These are phyloP conservation scores for Microchirus variegatus DNA, from an alignment of 2,797 vertebrate species.

Conservation along the genomic window DNA sequence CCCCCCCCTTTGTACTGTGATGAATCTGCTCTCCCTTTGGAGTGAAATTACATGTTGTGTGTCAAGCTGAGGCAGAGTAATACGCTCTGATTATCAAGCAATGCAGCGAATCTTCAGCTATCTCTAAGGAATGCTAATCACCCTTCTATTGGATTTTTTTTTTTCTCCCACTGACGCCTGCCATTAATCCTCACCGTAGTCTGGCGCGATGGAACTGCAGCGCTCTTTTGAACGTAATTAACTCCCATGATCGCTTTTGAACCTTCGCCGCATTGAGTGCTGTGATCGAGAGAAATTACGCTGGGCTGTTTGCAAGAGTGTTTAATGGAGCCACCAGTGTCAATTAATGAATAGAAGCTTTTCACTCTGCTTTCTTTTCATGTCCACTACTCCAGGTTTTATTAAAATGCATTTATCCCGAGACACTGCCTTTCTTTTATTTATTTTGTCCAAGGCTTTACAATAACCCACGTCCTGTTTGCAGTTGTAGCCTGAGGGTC, in stretches of 20 bases:
- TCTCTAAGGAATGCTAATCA: constrained; percentile 74
- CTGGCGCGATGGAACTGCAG: constrained; percentile 61
- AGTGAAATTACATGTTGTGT: constrained; percentile 66
- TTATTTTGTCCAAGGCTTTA: constrained; percentile 31
- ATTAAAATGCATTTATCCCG: constrained; percentile 63
- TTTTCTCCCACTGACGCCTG: constrained; percentile 69
- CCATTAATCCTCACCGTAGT: constrained; percentile 71
- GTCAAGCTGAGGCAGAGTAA: constrained; percentile 56
- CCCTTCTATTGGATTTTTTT: constrained; percentile 70
- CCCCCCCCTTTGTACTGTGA: constrained; percentile 27
- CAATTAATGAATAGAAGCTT: constrained; percentile 73
- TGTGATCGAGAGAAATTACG: constrained; percentile 70
- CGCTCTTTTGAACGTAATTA: constrained; percentile 76
- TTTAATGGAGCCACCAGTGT: constrained; percentile 76
- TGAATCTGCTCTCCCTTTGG: constrained; percentile 56
- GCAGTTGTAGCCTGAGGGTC: constrained; percentile 16
- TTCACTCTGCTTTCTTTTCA: constrained; percentile 67
- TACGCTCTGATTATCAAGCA: constrained; percentile 66
- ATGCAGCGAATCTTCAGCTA: constrained; percentile 47
- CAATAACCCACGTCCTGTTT: constrained; percentile 22
- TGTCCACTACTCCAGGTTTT: constrained; percentile 62
- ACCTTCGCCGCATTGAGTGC: constrained; percentile 63
- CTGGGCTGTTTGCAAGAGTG: constrained; percentile 50
- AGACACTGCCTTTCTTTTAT: constrained; percentile 44
- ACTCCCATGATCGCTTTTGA: constrained; percentile 74